A percentile compares a stretch with the other conserved stretches of the same genome.
These are phyloP conservation scores for Enteromius treurensis DNA, from an alignment of 2,797 vertebrate genomes.

Conservation along the genomic window DNA sequence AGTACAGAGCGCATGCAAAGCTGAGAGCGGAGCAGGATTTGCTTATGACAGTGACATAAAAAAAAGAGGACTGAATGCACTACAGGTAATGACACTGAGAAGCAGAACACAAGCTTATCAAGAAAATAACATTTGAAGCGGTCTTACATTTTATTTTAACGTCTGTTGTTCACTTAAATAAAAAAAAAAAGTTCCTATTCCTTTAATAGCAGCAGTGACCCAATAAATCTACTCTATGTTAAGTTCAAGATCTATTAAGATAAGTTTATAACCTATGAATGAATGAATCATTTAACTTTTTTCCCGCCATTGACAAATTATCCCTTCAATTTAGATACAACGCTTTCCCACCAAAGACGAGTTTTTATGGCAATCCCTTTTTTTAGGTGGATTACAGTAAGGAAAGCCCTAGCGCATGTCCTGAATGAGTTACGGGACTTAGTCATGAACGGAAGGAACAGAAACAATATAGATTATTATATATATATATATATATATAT, in stretches of 20 bases:
- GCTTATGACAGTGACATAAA: not conserved
- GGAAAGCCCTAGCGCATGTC: too few relatives aligned
- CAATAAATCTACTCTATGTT: constrained; percentile 45
- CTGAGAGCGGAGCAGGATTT: not conserved
- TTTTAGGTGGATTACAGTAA: too few relatives aligned
- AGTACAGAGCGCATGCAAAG: not conserved
- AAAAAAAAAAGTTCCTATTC: constrained; percentile 55
- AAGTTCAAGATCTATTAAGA: constrained; percentile 48
- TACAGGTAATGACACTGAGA: not conserved
- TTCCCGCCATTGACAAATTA: too few relatives aligned
- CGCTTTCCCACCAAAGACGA: too few relatives aligned
- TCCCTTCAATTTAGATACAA: too few relatives aligned
- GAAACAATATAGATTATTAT: too few relatives aligned
- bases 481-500: too few relatives aligned
- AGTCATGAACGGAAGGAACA: too few relatives aligned
- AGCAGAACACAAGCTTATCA: not conserved
- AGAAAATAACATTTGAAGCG: not conserved
- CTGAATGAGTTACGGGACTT: too few relatives aligned
- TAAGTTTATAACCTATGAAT: constrained; percentile 7
- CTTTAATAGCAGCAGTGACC: constrained; percentile 41
- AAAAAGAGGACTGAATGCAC: not conserved
- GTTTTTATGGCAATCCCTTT: too few relatives aligned
- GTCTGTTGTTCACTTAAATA: constrained; percentile 24
- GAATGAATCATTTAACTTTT: too few relatives aligned
- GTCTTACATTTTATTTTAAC: constrained; percentile 9